Evolutionary conservation across 2,888 invertebrate species (phyloP), one percentile per base, ranked within the genome.

Genomic region (Cotesia congregata): DNA sequence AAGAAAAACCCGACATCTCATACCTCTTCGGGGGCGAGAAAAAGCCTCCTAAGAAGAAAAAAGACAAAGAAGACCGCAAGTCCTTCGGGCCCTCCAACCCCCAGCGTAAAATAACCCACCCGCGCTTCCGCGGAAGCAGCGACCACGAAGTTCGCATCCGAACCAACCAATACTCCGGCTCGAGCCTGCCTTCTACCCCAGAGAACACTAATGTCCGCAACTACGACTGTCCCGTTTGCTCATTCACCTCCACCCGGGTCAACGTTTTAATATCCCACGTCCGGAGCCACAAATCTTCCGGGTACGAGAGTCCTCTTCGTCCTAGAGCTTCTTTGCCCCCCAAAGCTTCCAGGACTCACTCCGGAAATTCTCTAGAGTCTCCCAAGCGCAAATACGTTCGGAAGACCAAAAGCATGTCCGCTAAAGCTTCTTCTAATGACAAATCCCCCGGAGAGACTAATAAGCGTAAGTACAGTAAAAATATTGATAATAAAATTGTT

Each of bases 261-360:
- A 95, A 95, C 87, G 94, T 95, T 65, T 92, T 95, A 85, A 93
- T 95, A 79, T 89, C 93, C 80, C 95, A 96, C 86, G 93, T 93
- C 78, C 94, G 94, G 90, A 92, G 92, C 82, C 95, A 95, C 85
- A 91, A 92, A 83, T 90, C 91, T 74, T 91, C 92, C 70, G 83
- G 85, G 38, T 17, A 68, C 9, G 78, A 79, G 60, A 78, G 78
- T 15, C 84, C 86, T 1, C 67, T 84, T 65, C 83, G 83, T 68
- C 82, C 84, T 39, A 83, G 82, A 68, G 72, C 79, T 4, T 30
- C 84, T n/a, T 83, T 82, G 50, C 75, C 82, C 2, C 50, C 50
- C 3, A 50, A 50, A 12, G 12, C 50, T 3, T 50, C 50, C 50
- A 12, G 50, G 7, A 7, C 50, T 7, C 50, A 39, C 65, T 17